Percentiles rank a stretch among this genome's conserved stretches.
phyloP scores from a whole-genome alignment of 2,888 invertebrate genomes.

The Tetragnatha montana region DNA sequence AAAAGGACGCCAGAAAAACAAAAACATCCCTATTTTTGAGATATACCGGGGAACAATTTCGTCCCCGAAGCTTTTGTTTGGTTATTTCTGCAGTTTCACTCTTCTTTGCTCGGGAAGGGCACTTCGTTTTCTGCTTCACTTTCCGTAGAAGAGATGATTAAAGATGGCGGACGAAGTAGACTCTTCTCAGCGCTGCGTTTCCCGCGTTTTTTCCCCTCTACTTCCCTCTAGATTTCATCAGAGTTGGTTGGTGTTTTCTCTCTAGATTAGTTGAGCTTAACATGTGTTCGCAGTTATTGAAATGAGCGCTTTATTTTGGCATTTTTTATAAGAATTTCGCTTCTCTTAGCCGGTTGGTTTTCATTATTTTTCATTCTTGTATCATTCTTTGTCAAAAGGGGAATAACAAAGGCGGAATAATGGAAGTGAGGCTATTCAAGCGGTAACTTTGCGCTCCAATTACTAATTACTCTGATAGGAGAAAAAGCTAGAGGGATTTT shows the following conservation, averaged over 20 bases:
- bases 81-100: conserved; percentile 12
- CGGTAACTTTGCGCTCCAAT: not conserved
- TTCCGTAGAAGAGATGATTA: conserved; percentile 12
- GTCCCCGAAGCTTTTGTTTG: not conserved
- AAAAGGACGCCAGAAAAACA: not conserved
- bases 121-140: conserved; percentile 5
- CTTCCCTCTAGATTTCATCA: not conserved
- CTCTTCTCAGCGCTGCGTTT: not conserved
- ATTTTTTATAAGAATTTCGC: not conserved
- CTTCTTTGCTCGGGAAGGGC: conserved; percentile 6
- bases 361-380: not conserved
- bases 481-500: not conserved
- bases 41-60: conserved; percentile 34
- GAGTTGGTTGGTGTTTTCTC: not conserved
- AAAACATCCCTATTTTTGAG: not conserved
- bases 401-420: not conserved
- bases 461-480: not conserved
- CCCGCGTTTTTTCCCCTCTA: not conserved
- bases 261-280: not conserved
- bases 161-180: conserved; percentile 5
- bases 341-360: not conserved
- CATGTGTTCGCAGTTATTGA: conserved; percentile 8
- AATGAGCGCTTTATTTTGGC: not conserved
- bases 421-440: not conserved
- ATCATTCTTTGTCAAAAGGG: not conserved